Evolutionary conservation across 2,888 invertebrate species (phyloP), one percentile per base, ranked within the genome.

Genomic region (Stenodema calcarata): DNA sequence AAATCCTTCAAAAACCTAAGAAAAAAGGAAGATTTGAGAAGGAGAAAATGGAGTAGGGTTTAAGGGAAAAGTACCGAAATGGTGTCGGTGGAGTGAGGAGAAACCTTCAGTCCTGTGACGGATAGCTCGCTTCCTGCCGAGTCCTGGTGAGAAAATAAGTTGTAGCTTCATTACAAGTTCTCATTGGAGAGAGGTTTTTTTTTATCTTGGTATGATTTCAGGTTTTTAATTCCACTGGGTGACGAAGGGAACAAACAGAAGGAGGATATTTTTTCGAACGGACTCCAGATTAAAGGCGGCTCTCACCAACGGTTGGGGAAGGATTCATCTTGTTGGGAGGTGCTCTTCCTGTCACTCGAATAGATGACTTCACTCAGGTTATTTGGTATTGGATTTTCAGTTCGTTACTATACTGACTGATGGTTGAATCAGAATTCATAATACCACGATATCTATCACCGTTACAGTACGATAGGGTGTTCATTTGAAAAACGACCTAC

Each of bases 1-100:
- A 81, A 81, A 81, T 62, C 54, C 80, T 80, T 78, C 78, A 78
- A 78, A 78, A 78, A 80, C 30, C 30, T 14, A 18, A 50, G 16
- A 79, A 79, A 79, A 23, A 44, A 23, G 18, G 54, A 41, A 80
- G 80, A 80, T 78, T 78, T 78, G 44, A 78, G 78, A 44, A 78
- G 42, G 78, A 78, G 78, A 78, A 73, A 73, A 73, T 73, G 73
- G 41, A 30, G 73, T 41, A 73, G 35, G 73, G 41, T 62, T 62
- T 23, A 35, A 16, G 23, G 69, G 73, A 73, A 73, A 18, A 73
- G 73, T 41, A 41, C 16, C 73, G 23, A 28, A 78, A 42, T 28
- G 27, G 47, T 18, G 47, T 44, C 0, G 27, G 78, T 44, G 16
- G 44, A 23, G 42, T 11, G 78, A 23, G 78, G 41, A 27, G 75